Evolutionary conservation across 1,140 invertebrate genomes (phyloP).

Genomic region (Drosophila navojoa): DNA sequence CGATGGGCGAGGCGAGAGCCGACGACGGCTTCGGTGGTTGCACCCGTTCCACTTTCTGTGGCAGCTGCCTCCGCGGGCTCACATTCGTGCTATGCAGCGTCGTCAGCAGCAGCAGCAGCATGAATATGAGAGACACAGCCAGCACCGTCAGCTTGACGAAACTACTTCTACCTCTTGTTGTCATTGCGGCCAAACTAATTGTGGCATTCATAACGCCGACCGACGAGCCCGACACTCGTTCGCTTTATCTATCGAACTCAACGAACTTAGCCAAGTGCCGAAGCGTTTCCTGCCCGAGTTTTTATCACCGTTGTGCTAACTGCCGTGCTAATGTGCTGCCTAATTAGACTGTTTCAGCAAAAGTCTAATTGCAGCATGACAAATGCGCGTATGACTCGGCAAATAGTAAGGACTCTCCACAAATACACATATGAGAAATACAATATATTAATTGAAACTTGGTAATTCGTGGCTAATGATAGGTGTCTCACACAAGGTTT

Average conservation of each 20-base stretch:
- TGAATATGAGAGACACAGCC: constrained; percentile 28
- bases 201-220: background rate
- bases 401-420: too few relatives aligned
- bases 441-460: too few relatives aligned
- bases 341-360: too few relatives aligned
- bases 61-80: constrained; percentile 1
- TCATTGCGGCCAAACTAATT: constrained; percentile 53
- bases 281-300: constrained; percentile 7
- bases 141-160: constrained; percentile 43
- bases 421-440: too few relatives aligned
- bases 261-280: background rate
- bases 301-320: constrained; percentile 7
- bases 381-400: too few relatives aligned
- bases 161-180: constrained; percentile 50
- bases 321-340: too few relatives aligned
- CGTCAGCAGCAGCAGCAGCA: constrained; percentile 43
- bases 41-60: background rate
- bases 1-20: constrained; percentile 15
- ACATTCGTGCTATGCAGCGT: constrained; percentile 18
- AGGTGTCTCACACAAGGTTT: too few relatives aligned
- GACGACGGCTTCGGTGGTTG: background rate
- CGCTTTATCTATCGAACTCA: constrained; percentile 2
- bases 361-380: too few relatives aligned
- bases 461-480: too few relatives aligned
- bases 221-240: background rate